A percentile compares a stretch with the other conserved stretches of the same genome.
These are phyloP conservation scores for Sebastes jordani DNA, from an alignment of 2,797 vertebrate genomes.

Conservation along the genomic window DNA sequence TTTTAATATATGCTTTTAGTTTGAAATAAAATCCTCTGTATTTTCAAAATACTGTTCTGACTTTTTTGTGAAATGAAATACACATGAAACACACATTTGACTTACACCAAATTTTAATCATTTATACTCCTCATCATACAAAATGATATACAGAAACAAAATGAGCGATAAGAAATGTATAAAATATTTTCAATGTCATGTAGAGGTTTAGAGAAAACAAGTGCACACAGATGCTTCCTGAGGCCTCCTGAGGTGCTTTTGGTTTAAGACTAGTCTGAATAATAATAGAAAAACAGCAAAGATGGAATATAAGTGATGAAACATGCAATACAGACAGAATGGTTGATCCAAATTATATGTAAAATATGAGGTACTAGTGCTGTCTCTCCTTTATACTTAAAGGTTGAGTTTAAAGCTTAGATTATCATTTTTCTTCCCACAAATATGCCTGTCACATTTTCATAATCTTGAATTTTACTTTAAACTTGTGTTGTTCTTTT, in stretches of 20 bases:
- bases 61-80: neutral
- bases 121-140: slow-evolving; percentile 8
- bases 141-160: slow-evolving; percentile 22
- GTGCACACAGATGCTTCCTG: slow-evolving; percentile 17
- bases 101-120: slow-evolving; percentile 28
- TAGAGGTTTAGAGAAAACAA: slow-evolving; percentile 4
- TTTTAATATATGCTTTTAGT: slow-evolving; percentile 79
- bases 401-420: neutral
- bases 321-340: neutral
- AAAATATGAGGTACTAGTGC: neutral
- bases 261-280: neutral
- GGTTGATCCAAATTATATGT: neutral
- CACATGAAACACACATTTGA: slow-evolving; percentile 3
- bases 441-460: neutral
- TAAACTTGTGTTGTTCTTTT: neutral
- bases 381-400: neutral
- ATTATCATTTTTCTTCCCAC: neutral
- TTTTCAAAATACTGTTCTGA: slow-evolving; percentile 52
- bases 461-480: neutral
- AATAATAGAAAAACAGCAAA: neutral
- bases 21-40: slow-evolving; percentile 77
- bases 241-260: slow-evolving; percentile 32
- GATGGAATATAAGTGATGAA: neutral
- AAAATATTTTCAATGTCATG: slow-evolving; percentile 5
- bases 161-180: neutral